phyloP scores from a whole-genome alignment of 2,888 invertebrate species.

The Limnephilus marmoratus region DNA sequence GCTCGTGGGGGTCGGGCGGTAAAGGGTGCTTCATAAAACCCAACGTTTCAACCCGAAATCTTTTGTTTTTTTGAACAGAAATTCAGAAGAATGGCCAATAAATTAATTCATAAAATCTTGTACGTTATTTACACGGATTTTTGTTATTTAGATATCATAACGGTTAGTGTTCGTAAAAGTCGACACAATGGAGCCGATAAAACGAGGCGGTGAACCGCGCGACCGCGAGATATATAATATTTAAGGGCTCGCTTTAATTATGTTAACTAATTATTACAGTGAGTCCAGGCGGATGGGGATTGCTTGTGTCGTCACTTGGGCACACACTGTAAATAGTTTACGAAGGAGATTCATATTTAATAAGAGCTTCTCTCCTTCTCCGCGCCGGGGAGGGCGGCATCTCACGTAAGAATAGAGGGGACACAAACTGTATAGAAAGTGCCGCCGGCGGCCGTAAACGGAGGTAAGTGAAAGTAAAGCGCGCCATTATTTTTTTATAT shows the following conservation, averaged over 20 bases:
- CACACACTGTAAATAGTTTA: neutral
- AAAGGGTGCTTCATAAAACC: conserved; percentile 2
- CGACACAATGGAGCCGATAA: neutral
- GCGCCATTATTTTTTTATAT: conserved; percentile 57
- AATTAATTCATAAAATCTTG: neutral
- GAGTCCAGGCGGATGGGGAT: neutral
- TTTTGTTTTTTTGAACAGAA: neutral
- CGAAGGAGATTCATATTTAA: conserved; percentile 2
- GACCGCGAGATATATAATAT: neutral
- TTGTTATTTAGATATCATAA: neutral
- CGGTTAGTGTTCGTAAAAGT: neutral
- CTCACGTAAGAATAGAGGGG: conserved; percentile 46
- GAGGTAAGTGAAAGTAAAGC: conserved; percentile 56
- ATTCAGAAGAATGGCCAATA: neutral
- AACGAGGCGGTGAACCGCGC: neutral
- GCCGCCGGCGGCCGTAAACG: conserved; percentile 51
- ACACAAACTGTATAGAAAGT: conserved; percentile 50
- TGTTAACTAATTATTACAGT: neutral
- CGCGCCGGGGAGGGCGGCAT: neutral
- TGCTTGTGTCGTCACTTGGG: neutral
- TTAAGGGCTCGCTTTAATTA: neutral
- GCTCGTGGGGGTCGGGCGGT: neutral
- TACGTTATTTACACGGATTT: neutral
- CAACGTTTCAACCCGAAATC: neutral
- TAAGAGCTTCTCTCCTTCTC: neutral